phyloP scores from a whole-genome alignment of 2,888 invertebrate species.

The Lasioglossum oenotherae region DNA sequence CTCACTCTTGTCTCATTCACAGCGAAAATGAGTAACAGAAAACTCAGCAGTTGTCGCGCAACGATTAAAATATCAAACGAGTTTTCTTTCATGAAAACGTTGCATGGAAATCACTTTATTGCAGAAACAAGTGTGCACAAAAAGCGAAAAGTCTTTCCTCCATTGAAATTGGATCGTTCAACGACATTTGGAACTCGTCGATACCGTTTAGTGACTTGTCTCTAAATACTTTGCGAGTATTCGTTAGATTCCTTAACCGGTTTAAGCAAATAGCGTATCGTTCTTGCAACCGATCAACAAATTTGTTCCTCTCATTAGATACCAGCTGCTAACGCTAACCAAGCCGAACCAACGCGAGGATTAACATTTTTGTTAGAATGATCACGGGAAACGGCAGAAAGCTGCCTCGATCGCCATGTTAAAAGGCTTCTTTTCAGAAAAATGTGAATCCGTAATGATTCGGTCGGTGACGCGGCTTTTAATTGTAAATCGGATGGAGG shows the following conservation, averaged over 20 bases:
- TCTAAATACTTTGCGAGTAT: constrained; percentile 76
- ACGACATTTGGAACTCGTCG: constrained; percentile 43
- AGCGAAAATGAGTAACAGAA: background rate
- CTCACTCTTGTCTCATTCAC: background rate
- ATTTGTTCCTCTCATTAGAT: constrained; percentile 78
- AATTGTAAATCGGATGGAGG: background rate
- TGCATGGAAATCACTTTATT: background rate
- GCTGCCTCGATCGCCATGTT: background rate
- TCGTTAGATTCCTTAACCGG: constrained; percentile 67
- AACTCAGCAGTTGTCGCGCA: background rate
- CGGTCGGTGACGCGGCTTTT: background rate
- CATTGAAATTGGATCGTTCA: constrained; percentile 5
- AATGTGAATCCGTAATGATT: background rate
- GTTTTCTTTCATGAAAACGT: background rate
- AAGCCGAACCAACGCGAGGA: background rate
- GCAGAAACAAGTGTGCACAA: background rate
- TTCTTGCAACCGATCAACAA: constrained; percentile 44
- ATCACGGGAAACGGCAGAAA: background rate
- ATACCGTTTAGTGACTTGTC: constrained; percentile 75
- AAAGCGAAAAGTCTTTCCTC: background rate
- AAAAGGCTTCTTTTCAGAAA: background rate
- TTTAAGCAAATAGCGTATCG: constrained; percentile 69
- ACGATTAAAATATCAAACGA: background rate
- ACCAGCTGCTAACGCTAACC: constrained; percentile 71
- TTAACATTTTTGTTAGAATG: background rate